Conservation (phyloP, 1,140 invertebrate species). For the Panagrolaimus sp. region DNA sequence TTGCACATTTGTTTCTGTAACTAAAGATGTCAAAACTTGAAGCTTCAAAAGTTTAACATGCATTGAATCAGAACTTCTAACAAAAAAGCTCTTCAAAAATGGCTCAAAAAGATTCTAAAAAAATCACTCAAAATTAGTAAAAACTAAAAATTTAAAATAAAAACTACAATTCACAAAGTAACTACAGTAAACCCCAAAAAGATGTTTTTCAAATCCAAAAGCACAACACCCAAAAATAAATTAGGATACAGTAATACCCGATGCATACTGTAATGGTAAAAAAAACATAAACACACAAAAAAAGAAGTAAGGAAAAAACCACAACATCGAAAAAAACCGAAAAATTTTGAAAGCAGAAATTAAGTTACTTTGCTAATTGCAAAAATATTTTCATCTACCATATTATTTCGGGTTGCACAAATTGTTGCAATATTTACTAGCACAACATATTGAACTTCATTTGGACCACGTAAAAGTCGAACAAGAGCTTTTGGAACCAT, state of each 20-base stretch:
- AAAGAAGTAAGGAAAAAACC: neutral
- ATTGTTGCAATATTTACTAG: conserved; percentile 91
- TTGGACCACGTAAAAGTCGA: conserved; percentile 78
- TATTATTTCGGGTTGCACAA: conserved; percentile 59
- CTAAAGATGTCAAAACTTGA: conserved; percentile 91
- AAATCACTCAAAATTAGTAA: neutral
- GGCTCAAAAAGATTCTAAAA: conserved; percentile 84
- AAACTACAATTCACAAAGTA: no score
- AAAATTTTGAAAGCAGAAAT: neutral
- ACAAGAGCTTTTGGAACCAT: conserved; percentile 86
- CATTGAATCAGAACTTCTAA: conserved; percentile 86
- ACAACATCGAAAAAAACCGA: conserved; percentile 13
- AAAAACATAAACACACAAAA: neutral
- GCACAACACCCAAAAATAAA: neutral
- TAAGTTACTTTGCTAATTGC: conserved; percentile 66
- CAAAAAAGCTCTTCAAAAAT: conserved; percentile 96
- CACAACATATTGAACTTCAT: conserved; percentile 92
- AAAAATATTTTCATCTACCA: conserved; percentile 65
- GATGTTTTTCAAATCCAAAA: no score
- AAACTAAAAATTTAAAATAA: no score
- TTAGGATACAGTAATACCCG: neutral
- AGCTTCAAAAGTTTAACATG: conserved; percentile 95
- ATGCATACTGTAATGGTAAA: neutral
- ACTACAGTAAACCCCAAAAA: no score
- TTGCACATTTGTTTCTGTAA: conserved; percentile 84